These are phyloP conservation scores for Pycnonotus jocosus DNA, from an alignment of 2,113 vertebrate species.

Conservation along the genomic window DNA sequence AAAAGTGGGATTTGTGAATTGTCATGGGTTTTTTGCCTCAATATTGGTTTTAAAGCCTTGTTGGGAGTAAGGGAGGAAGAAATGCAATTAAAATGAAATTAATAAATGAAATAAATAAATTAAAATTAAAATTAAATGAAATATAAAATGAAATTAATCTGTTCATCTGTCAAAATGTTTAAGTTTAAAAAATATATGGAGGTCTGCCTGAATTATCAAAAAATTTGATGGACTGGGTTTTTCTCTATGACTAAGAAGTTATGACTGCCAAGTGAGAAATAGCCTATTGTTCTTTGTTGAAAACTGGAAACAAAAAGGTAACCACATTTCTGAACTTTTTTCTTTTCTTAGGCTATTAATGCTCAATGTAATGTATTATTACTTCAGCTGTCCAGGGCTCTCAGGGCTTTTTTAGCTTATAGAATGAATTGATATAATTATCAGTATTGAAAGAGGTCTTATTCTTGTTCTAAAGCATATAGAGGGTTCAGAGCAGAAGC, in stretches of 20 bases:
- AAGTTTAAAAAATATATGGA: not conserved
- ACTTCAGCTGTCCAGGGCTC: not conserved
- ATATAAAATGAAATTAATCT: not conserved
- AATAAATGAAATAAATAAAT: not conserved
- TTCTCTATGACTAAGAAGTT: not conserved
- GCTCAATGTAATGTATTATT: not conserved
- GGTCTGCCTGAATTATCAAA: not conserved
- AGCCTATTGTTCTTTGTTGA: not conserved
- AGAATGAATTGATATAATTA: not conserved
- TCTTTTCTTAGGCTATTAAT: not conserved
- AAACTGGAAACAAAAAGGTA: not conserved
- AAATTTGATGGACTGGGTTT: not conserved
- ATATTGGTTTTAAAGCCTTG: not conserved
- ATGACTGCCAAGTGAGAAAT: not conserved
- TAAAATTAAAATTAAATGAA: constrained; percentile 1
- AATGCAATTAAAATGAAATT: not conserved
- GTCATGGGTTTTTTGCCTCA: constrained; percentile 12
- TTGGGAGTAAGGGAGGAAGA: not conserved
- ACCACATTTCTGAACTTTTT: not conserved
- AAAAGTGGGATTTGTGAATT: constrained; percentile 2
- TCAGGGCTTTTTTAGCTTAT: not conserved
- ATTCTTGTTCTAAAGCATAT: not conserved
- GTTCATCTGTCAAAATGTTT: constrained; percentile 4
- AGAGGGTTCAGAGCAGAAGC: not conserved
- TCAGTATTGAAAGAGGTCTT: not conserved